Conservation (phyloP, 1,140 invertebrate species). For the Hypsibius dujardini region DNA sequence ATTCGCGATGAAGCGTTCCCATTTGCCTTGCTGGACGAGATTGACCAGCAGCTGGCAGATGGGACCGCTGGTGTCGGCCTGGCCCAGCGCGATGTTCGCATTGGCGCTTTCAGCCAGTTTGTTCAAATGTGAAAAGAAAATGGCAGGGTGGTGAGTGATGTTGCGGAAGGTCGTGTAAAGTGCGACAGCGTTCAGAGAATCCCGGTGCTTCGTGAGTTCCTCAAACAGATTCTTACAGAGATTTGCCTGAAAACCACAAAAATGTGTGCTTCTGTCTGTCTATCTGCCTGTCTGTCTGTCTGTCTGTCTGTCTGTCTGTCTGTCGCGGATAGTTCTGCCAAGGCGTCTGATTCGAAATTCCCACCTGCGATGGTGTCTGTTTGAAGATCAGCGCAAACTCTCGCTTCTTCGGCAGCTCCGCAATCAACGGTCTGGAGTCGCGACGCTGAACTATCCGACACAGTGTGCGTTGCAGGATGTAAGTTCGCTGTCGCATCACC, state of each 20-base stretch:
- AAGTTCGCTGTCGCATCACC: constrained; percentile 69
- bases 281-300: too few relatives aligned
- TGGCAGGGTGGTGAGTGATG: not conserved
- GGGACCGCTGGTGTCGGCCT: not conserved
- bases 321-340: too few relatives aligned
- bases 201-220: not conserved
- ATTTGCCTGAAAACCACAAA: not conserved
- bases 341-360: too few relatives aligned
- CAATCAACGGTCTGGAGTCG: constrained; percentile 14
- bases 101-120: not conserved
- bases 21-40: not conserved
- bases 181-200: constrained; percentile 4
- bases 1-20: not conserved
- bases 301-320: too few relatives aligned
- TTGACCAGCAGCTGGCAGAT: not conserved
- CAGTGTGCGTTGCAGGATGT: constrained; percentile 49
- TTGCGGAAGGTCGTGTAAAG: constrained; percentile 1
- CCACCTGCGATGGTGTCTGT: not conserved
- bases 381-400: not conserved
- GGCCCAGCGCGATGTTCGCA: not conserved
- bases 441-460: not conserved
- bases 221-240: not conserved
- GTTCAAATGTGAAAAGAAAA: constrained; percentile 3
- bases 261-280: too few relatives aligned
- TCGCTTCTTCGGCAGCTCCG: not conserved